phyloP scores from a whole-genome alignment of 1,140 invertebrate genomes.

The Psilanteris sp. region DNA sequence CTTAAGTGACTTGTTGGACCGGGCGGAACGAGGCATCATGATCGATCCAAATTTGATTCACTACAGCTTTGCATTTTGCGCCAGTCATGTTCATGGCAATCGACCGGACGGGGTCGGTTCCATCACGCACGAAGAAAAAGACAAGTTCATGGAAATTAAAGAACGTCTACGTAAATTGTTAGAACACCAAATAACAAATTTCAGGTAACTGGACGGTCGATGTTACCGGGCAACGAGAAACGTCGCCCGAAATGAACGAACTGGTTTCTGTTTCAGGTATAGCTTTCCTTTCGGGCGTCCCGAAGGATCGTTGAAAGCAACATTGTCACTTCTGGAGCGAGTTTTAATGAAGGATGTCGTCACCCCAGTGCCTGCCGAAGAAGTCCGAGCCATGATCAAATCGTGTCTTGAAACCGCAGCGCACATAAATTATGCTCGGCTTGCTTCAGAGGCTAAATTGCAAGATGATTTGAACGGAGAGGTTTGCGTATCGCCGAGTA shows the following conservation, averaged over 20 bases:
- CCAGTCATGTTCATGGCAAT: slow-evolving; percentile 97
- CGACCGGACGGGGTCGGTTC: slow-evolving; percentile 99
- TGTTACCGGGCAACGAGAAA: too few relatives aligned
- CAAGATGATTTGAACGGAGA: slow-evolving; percentile 94
- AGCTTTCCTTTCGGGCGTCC: slow-evolving; percentile 99
- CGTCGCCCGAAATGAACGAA: too few relatives aligned
- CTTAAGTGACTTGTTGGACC: slow-evolving; percentile 96
- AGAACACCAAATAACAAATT: slow-evolving; percentile 99
- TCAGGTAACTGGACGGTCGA: slow-evolving; percentile 83
- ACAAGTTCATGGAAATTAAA: slow-evolving; percentile 98
- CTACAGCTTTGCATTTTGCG: slow-evolving; percentile 99
- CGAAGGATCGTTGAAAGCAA: slow-evolving; percentile 97
- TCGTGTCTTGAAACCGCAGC: slow-evolving; percentile 98
- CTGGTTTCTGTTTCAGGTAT: slow-evolving; percentile 82
- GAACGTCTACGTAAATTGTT: slow-evolving; percentile 94
- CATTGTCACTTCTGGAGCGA: slow-evolving; percentile 95
- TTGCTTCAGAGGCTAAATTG: slow-evolving; percentile 98
- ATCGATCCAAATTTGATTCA: slow-evolving; percentile 99
- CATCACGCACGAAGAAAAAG: slow-evolving; percentile 98
- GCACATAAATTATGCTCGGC: slow-evolving; percentile 96
- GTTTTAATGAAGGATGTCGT: slow-evolving; percentile 99
- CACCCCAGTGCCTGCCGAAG: slow-evolving; percentile 97
- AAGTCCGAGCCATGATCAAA: slow-evolving; percentile 97
- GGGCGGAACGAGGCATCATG: slow-evolving; percentile 96
- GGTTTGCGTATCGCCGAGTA: slow-evolving; percentile 88